Evolutionary conservation across 2,797 vertebrate species (phyloP).

Genomic region (Anas capensis): DNA sequence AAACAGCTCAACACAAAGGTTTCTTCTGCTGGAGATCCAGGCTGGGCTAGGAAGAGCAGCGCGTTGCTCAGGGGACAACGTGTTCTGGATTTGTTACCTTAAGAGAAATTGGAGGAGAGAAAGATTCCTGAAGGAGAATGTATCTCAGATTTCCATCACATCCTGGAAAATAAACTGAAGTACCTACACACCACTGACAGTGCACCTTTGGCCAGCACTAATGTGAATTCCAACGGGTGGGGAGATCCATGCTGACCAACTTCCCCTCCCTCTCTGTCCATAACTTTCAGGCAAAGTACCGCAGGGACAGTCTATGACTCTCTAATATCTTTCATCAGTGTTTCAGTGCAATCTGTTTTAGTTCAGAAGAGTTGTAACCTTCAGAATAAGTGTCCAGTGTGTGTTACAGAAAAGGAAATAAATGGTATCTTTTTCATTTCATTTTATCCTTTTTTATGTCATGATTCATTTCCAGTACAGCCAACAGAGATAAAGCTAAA

Average conservation of each 20-base stretch:
- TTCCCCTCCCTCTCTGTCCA: not conserved
- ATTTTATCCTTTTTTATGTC: conserved; percentile 51
- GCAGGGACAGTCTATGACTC: not conserved
- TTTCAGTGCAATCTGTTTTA: not conserved
- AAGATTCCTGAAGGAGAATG: accelerated
- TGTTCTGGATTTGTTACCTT: not conserved
- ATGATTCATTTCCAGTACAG: conserved; percentile 67
- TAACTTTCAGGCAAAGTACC: not conserved
- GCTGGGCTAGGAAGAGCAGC: accelerated
- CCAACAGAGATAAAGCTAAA: conserved; percentile 68
- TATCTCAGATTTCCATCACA: not conserved
- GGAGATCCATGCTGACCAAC: not conserved
- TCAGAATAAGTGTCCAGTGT: conserved; percentile 48
- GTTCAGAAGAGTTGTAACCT: conserved; percentile 52
- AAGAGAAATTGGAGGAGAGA: not conserved
- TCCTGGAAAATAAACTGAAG: not conserved
- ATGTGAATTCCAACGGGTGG: accelerated
- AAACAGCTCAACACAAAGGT: not conserved
- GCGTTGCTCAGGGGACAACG: accelerated
- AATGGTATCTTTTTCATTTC: conserved; percentile 51
- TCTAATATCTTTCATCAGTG: not conserved
- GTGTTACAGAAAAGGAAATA: conserved; percentile 59
- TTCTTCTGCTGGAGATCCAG: not conserved
- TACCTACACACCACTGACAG: accelerated
- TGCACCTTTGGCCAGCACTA: accelerated